Conservation (phyloP, 2,113 vertebrate genomes). For the Heterocephalus glaber region DNA sequence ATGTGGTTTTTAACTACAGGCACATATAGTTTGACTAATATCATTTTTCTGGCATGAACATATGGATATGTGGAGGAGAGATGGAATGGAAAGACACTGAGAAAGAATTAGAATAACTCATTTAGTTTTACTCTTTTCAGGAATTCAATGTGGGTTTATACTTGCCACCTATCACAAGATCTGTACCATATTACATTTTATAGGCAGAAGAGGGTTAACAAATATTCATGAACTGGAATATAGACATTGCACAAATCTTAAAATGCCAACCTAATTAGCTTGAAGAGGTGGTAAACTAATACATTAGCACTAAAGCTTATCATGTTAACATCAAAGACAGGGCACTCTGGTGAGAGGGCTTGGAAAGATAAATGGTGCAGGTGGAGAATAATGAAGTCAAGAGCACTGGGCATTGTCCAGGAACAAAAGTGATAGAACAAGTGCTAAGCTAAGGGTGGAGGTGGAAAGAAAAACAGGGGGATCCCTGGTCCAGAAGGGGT, state of each 20-base stretch:
- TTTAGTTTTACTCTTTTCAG: conserved; percentile 33
- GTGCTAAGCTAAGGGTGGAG: neutral
- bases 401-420: neutral
- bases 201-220: conserved; percentile 23
- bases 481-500: neutral
- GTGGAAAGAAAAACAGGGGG: neutral
- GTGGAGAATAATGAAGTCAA: neutral
- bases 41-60: conserved; percentile 41
- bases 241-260: conserved; percentile 32
- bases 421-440: neutral
- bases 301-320: neutral
- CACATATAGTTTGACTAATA: conserved; percentile 36
- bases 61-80: neutral
- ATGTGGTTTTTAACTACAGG: conserved; percentile 15
- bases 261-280: conserved; percentile 34
- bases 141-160: conserved; percentile 41
- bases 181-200: neutral
- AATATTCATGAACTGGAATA: conserved; percentile 8
- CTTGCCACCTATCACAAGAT: neutral
- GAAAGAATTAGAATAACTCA: conserved; percentile 41
- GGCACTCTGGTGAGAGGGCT: neutral
- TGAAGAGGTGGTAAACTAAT: neutral
- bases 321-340: neutral
- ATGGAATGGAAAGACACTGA: conserved; percentile 7
- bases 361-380: neutral